phyloP scores from a whole-genome alignment of 2,113 vertebrate species.

The Lucifuga dentata region DNA sequence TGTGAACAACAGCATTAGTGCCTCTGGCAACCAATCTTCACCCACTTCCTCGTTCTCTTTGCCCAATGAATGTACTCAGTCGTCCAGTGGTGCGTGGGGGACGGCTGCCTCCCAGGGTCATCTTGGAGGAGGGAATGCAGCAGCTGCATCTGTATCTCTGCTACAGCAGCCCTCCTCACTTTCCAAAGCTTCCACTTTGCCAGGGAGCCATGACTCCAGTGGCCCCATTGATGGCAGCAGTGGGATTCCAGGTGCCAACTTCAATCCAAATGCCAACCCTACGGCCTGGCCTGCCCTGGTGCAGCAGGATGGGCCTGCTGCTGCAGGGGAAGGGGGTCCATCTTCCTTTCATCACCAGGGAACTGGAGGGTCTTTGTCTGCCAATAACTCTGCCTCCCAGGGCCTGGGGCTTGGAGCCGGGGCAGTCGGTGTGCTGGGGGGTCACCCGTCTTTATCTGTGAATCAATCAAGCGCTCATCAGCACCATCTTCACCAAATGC shows the following conservation, averaged over 20 bases:
- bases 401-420: constrained; percentile 58
- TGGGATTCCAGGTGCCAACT: constrained; percentile 95
- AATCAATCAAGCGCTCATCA: constrained; percentile 86
- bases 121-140: constrained; percentile 78
- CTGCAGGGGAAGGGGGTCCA: constrained; percentile 74
- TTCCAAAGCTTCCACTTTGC: constrained; percentile 95
- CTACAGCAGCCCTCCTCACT: constrained; percentile 82
- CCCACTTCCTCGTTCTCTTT: constrained; percentile 83
- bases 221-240: constrained; percentile 86
- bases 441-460: constrained; percentile 81
- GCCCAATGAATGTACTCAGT: constrained; percentile 87
- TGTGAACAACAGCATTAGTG: constrained; percentile 88
- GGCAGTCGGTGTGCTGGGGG: constrained; percentile 64
- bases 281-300: constrained; percentile 98
- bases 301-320: constrained; percentile 88
- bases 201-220: constrained; percentile 82
- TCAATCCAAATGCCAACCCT: constrained; percentile 99
- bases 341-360: constrained; percentile 80
- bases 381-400: constrained; percentile 78
- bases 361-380: constrained; percentile 75
- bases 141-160: constrained; percentile 73
- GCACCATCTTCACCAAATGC: constrained; percentile 86
- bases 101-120: constrained; percentile 82
- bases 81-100: constrained; percentile 80
- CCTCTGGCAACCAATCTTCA: constrained; percentile 81